Conservation (phyloP, 2,888 invertebrate genomes). For the Oscheius sp. region DNA sequence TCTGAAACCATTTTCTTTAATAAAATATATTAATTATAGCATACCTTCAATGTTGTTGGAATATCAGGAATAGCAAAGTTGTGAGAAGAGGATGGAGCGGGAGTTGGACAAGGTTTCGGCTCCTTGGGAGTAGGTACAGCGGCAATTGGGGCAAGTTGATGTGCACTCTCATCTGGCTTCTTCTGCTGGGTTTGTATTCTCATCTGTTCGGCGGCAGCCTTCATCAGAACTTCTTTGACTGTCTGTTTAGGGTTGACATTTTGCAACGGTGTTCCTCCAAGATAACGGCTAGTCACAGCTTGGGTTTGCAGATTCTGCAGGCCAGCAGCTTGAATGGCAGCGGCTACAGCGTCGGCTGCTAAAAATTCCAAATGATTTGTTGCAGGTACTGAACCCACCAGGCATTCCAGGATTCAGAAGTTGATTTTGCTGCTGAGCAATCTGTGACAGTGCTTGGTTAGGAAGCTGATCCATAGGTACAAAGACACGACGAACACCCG, state of each 20-base stretch:
- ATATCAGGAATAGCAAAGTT: not conserved
- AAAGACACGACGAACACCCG: slow-evolving; percentile 32
- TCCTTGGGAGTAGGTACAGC: not conserved
- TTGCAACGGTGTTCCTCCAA: not conserved
- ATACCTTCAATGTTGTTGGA: not conserved
- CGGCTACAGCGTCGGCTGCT: slow-evolving; percentile 16
- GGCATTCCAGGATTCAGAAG: slow-evolving; percentile 16
- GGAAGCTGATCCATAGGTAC: slow-evolving; percentile 28
- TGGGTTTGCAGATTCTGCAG: slow-evolving; percentile 3
- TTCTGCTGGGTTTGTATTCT: not conserved
- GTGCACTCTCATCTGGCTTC: not conserved
- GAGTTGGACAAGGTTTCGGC: not conserved
- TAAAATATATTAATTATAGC: not conserved
- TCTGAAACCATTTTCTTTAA: not conserved
- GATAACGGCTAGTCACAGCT: not conserved
- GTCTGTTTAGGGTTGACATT: slow-evolving; percentile 17
- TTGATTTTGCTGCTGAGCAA: slow-evolving; percentile 26
- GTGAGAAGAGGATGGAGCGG: not conserved
- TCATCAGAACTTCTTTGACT: slow-evolving; percentile 16
- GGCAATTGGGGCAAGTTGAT: too few relatives aligned
- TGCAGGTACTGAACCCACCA: not conserved
- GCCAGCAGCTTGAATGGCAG: slow-evolving; percentile 8
- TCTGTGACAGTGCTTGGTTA: slow-evolving; percentile 17
- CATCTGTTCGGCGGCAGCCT: not conserved
- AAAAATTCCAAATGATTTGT: not conserved